A percentile compares a stretch with the other conserved stretches of the same genome.
Evolutionary conservation across 2,113 vertebrate species (phyloP).

Genomic region (Pan paniscus): DNA sequence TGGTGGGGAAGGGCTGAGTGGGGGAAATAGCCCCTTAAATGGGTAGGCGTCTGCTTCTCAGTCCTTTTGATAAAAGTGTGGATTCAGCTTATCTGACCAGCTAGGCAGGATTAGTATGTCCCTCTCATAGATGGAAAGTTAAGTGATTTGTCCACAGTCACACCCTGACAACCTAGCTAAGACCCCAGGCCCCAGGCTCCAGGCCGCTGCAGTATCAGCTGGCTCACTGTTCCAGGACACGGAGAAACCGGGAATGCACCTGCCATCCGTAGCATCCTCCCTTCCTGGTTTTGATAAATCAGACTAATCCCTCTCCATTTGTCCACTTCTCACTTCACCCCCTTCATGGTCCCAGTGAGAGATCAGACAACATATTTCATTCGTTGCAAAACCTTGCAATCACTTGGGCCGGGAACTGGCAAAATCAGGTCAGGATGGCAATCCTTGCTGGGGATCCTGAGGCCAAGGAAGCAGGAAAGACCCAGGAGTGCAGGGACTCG

Average conservation of each 20-base stretch:
- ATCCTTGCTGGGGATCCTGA: background rate
- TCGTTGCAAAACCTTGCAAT: background rate
- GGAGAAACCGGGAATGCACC: fast-evolving
- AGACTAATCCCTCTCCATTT: background rate
- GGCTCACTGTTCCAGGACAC: background rate
- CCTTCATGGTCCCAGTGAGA: fast-evolving
- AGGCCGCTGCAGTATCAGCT: fast-evolving
- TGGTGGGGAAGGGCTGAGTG: too few species aligned
- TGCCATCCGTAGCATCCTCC: fast-evolving
- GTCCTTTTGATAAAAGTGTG: background rate
- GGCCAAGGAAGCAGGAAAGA: background rate
- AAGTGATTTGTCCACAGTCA: background rate
- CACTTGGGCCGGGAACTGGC: background rate
- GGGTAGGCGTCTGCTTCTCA: fast-evolving
- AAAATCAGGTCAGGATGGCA: fast-evolving
- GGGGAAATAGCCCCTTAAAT: background rate
- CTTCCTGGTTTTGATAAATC: background rate
- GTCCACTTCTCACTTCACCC: background rate
- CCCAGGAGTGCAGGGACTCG: fast-evolving
- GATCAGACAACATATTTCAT: background rate
- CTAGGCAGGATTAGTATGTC: background rate
- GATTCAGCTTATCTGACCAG: background rate
- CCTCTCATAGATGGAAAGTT: background rate
- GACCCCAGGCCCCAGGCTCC: background rate
- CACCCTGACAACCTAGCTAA: background rate